Conservation (phyloP, 2,113 vertebrate genomes). For the Nyctibius bracteatus region DNA sequence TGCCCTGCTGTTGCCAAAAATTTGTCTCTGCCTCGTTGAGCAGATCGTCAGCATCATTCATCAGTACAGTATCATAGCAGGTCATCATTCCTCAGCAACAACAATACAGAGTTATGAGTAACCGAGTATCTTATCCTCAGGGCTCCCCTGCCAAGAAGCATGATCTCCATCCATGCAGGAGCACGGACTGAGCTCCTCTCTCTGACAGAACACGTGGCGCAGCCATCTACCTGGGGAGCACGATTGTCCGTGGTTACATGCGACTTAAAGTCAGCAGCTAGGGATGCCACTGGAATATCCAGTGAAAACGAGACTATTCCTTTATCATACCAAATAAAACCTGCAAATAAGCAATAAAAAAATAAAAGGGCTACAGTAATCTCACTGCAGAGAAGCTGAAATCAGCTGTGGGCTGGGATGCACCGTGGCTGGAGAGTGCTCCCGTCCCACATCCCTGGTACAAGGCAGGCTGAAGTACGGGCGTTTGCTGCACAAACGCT, state of each 20-base stretch:
- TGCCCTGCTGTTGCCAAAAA: neutral
- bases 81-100: neutral
- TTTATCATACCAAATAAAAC: neutral
- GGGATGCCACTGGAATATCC: neutral
- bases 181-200: neutral
- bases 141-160: neutral
- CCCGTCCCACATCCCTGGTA: rapidly evolving
- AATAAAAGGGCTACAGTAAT: neutral
- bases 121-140: neutral
- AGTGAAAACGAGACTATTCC: neutral
- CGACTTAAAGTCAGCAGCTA: neutral
- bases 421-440: neutral
- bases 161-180: neutral
- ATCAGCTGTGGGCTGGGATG: neutral
- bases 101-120: neutral
- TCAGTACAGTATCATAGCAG: neutral
- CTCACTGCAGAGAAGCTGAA: neutral
- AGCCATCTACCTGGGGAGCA: neutral
- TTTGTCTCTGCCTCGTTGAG: neutral
- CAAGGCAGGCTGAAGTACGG: neutral
- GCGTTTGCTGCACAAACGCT: rapidly evolving
- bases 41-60: neutral
- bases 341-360: neutral
- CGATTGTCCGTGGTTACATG: rapidly evolving
- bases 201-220: neutral